These are phyloP conservation scores for Falco columbarius DNA, from an alignment of 2,797 vertebrate genomes.

Conservation along the genomic window DNA sequence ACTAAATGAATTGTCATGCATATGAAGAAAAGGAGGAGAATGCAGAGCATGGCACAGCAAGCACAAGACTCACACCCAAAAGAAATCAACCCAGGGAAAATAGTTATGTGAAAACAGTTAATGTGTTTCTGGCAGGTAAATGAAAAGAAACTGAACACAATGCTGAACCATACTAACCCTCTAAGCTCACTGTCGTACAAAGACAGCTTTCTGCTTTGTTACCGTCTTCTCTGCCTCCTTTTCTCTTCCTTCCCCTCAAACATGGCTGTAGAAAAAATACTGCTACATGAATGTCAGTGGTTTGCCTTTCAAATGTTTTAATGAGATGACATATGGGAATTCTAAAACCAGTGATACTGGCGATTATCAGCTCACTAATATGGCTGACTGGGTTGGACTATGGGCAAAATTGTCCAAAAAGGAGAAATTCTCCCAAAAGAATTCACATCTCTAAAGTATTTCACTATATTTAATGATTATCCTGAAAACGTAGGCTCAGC, in stretches of 20 bases:
- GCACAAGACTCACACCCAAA: background rate
- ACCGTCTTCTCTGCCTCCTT: background rate
- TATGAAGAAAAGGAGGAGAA: background rate
- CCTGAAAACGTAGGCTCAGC: background rate
- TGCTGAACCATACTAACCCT: background rate
- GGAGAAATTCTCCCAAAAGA: background rate
- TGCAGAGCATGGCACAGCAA: background rate
- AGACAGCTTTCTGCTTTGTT: background rate
- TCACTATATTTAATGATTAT: background rate
- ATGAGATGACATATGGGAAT: background rate
- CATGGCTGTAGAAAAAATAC: background rate
- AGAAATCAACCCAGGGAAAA: background rate
- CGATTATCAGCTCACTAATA: background rate
- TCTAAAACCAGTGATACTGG: background rate
- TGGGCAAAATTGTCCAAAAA: background rate
- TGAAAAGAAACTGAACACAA: background rate
- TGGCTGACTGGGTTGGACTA: background rate
- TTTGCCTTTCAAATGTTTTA: background rate
- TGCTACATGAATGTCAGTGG: background rate
- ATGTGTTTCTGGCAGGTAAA: background rate
- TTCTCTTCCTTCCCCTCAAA: fast-evolving
- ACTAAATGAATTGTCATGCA: background rate
- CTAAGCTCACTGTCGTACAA: background rate
- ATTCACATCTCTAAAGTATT: background rate
- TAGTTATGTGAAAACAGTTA: background rate